Evolutionary conservation across 2,113 vertebrate species (phyloP).

Genomic region (Serinus canaria): DNA sequence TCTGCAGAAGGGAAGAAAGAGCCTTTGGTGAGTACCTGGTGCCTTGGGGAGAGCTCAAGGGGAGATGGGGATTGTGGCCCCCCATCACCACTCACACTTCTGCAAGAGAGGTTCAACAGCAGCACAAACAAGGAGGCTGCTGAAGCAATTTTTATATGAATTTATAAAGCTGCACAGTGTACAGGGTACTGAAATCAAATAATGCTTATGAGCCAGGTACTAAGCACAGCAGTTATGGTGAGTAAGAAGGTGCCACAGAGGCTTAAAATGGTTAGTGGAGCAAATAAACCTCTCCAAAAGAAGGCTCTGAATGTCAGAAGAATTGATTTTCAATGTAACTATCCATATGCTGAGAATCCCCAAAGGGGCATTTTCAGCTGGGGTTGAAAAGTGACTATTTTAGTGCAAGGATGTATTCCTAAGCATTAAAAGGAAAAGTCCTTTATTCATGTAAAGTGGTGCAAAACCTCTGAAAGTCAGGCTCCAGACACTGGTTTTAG

Average conservation of each 20-base stretch:
- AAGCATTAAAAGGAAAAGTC: not conserved
- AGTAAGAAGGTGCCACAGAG: slow-evolving; percentile 17
- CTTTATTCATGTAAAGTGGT: not conserved
- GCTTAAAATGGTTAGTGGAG: slow-evolving; percentile 8
- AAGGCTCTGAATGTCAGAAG: slow-evolving; percentile 16
- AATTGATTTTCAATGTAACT: slow-evolving; percentile 50
- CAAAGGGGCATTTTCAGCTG: not conserved
- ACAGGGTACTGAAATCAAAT: not conserved
- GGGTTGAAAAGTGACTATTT: slow-evolving; percentile 18
- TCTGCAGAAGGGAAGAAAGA: not conserved
- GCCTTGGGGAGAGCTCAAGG: not conserved
- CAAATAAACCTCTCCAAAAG: slow-evolving; percentile 25
- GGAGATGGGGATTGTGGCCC: not conserved
- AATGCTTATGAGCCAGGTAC: not conserved
- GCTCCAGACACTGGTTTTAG: not conserved
- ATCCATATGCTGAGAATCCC: not conserved
- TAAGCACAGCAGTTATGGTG: slow-evolving; percentile 1
- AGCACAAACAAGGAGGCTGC: not conserved
- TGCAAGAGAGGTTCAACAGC: not conserved
- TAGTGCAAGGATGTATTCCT: not conserved
- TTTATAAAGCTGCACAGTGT: not conserved
- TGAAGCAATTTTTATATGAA: not conserved
- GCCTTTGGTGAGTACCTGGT: not conserved
- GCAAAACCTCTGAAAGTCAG: not conserved
- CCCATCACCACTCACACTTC: not conserved